A percentile compares a stretch with the other conserved stretches of the same genome.
These are phyloP conservation scores for Thymelicus acteon DNA, from an alignment of 2,888 invertebrate species.

Conservation along the genomic window DNA sequence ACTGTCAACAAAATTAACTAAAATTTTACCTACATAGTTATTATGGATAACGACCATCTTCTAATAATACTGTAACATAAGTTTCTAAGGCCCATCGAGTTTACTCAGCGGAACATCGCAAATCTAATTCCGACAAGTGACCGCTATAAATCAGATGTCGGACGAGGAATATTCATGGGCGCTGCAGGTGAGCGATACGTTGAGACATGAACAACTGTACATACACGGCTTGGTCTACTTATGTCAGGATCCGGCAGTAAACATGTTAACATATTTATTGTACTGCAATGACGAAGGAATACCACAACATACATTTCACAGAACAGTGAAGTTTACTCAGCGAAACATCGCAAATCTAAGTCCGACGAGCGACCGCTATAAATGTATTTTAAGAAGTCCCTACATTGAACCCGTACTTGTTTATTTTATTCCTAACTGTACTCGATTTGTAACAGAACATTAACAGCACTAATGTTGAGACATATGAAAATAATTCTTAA, in stretches of 20 bases:
- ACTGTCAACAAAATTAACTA: too few species aligned
- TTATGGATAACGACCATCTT: too few species aligned
- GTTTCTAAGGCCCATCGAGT: background rate
- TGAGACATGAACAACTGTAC: background rate
- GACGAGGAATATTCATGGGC: constrained; percentile 56
- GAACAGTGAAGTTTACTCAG: constrained; percentile 19
- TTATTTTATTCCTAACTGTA: too few species aligned
- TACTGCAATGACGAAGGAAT: background rate
- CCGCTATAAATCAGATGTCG: constrained; percentile 52
- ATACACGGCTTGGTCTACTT: background rate
- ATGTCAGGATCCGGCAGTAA: background rate
- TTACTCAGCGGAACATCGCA: constrained; percentile 43
- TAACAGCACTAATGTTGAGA: too few species aligned
- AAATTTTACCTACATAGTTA: too few species aligned
- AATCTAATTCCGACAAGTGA: constrained; percentile 49
- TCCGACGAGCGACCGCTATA: constrained; percentile 49
- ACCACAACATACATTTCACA: background rate
- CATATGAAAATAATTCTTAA: too few species aligned
- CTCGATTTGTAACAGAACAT: too few species aligned
- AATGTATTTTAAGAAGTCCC: constrained; percentile 43
- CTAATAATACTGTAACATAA: constrained; percentile 9
- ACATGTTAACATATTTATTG: too few species aligned
- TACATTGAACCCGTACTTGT: too few species aligned
- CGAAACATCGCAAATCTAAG: constrained; percentile 49
- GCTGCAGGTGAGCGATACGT: constrained; percentile 19